Evolutionary conservation across 2,113 vertebrate genomes (phyloP), one percentile per base, ranked within the genome.

Genomic region (Regulus satrapa): DNA sequence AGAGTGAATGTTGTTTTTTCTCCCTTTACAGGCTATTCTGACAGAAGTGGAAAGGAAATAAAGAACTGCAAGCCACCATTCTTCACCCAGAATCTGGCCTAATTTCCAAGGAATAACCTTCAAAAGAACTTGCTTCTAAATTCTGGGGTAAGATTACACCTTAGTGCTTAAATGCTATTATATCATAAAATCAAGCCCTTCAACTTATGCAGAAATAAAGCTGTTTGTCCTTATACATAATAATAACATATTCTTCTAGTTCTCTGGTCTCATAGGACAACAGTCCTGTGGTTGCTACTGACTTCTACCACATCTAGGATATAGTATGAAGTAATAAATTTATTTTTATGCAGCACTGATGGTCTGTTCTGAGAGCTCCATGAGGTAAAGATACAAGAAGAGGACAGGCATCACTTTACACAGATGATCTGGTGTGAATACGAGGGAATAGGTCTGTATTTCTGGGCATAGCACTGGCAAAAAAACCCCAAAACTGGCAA

Each of bases 331-430:
- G 76, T 54, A 91, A 96, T 18, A 62, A 7, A 80, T 73, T 76
- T 94, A 94, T 94, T 94, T 96, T 91, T 92, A 41, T 81, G 55
- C 77, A 62, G 64, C 36, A 49, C 63, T 51, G 49, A 85, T 85
- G 48, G 56, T 84, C 75, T 80, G 51, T 46, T 43, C 85, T n/a
- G 74, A 76, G n/a, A 73, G 28, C 32, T 56, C 56, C 72, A 19
- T 7, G 45, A 93, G 71, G 69, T 69, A 84, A 91, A 77, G 77
- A 71, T 32, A 78, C n/a, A 94, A 88, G 81, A 62, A 19, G 52
- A 87, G 29, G 64, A 54, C 2, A 84, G 62, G 40, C 41, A 68
- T 88, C 74, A 76, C 46, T 92, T 71, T 56, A 76, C 34, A 40
- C 38, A 92, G 68, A 71, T 93, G 82, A 92, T 63, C 48, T 67